Evolutionary conservation across 2,888 invertebrate genomes (phyloP), one percentile per base, ranked within the genome.

Genomic region (Agriopis marginaria): DNA sequence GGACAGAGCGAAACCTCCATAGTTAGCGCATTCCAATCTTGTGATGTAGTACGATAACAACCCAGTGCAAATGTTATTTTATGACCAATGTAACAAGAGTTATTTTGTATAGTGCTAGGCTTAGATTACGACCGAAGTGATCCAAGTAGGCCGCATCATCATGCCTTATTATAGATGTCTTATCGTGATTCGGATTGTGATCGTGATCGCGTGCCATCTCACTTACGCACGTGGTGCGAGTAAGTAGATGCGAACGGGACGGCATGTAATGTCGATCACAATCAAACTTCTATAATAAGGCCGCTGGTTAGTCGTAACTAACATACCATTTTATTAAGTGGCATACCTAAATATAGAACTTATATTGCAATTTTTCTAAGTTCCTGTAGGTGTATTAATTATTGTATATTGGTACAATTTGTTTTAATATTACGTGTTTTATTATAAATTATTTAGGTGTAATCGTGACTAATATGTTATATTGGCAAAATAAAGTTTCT

Each of bases 271-370:
- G n/a, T n/a, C n/a, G n/a, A n/a, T n/a, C n/a, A n/a, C n/a, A n/a
- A n/a, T n/a, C n/a, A n/a, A n/a, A n/a, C n/a, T n/a, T n/a, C n/a
- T n/a, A n/a, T n/a, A n/a, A n/a, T n/a, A n/a, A n/a, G n/a, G n/a
- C n/a, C n/a, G 84, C 80, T 83, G 87, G 86, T 85, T 86, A 86
- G 78, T 50, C 86, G 80, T 86, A 77, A 83, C 84, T 85, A 82
- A 86, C 83, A 83, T 89, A 91, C 86, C 88, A 85, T 81, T 81
- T 84, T 86, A 84, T 89, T 91, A 92, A 92, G 93, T 94, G 94
- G 93, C 93, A 93, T 94, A 93, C 86, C 92, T 93, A 93, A 92
- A 90, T 92, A 92, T 93, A 93, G 91, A 92, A 93, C 91, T 91
- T 92, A 89, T 89, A 93, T 92, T 93, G 93, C 93, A 93, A 94